Conservation (phyloP, 2,888 invertebrate species). For the Phlogophora meticulosa region DNA sequence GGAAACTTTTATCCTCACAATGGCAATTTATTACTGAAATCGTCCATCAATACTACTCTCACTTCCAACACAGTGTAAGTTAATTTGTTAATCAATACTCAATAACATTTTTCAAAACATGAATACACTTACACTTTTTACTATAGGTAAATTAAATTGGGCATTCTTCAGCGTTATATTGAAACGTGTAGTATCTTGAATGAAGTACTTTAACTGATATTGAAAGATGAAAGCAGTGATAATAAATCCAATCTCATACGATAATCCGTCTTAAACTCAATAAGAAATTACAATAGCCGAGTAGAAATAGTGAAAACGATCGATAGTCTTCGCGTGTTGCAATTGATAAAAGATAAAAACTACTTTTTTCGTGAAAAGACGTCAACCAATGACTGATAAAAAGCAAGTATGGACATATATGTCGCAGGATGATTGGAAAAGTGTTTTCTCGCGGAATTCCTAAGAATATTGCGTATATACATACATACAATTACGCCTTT, state of each 20-base stretch:
- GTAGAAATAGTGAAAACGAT: slow-evolving; percentile 24
- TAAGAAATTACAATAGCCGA: slow-evolving; percentile 17
- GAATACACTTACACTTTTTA: slow-evolving; percentile 5
- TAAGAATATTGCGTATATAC: no score
- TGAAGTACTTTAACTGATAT: slow-evolving; percentile 9
- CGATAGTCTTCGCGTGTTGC: slow-evolving; percentile 2
- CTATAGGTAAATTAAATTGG: not conserved
- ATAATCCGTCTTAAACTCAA: slow-evolving; percentile 24
- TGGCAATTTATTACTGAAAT: not conserved
- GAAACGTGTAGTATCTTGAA: not conserved
- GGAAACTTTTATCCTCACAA: not conserved
- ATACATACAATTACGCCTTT: no score
- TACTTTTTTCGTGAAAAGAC: not conserved
- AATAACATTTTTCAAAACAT: slow-evolving; percentile 15
- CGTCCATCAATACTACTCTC: slow-evolving; percentile 4
- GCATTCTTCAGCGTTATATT: slow-evolving; percentile 17
- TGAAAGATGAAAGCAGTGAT: slow-evolving; percentile 26
- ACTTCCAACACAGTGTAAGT: not conserved
- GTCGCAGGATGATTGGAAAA: no score
- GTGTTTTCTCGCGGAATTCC: no score
- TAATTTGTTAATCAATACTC: slow-evolving; percentile 14
- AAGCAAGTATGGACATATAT: not conserved
- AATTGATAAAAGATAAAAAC: slow-evolving; percentile 16
- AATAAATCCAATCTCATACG: slow-evolving; percentile 28
- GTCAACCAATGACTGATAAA: not conserved